These are phyloP conservation scores for Dasysyrphus tricinctus DNA, from an alignment of 2,888 invertebrate species.

Conservation along the genomic window DNA sequence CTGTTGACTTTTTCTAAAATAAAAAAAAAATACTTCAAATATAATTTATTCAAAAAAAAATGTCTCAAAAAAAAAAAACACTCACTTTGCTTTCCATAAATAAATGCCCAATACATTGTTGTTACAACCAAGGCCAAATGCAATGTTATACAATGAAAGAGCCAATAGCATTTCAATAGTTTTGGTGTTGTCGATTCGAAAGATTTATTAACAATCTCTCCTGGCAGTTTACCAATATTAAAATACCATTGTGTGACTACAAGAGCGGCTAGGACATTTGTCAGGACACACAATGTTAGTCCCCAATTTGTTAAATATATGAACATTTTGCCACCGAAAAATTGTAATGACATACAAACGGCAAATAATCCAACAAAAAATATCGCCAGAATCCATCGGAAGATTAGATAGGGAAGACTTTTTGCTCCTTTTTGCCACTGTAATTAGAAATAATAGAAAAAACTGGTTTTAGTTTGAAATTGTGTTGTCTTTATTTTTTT, in stretches of 20 bases:
- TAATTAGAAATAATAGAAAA: constrained; percentile 40
- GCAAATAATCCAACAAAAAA: constrained; percentile 80
- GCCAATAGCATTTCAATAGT: constrained; percentile 87
- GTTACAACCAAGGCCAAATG: constrained; percentile 89
- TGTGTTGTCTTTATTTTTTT: too few species aligned
- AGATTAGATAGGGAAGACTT: constrained; percentile 80
- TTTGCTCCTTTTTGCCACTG: constrained; percentile 82
- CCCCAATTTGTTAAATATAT: constrained; percentile 84
- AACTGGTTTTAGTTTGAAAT: neutral
- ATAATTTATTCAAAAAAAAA: constrained; percentile 2
- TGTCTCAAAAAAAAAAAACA: constrained; percentile 33
- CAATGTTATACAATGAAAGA: constrained; percentile 87
- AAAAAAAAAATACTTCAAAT: constrained; percentile 4
- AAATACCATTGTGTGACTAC: constrained; percentile 81
- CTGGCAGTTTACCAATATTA: constrained; percentile 78
- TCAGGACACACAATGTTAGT: constrained; percentile 79
- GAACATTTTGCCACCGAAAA: constrained; percentile 80
- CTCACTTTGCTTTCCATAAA: constrained; percentile 82
- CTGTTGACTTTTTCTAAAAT: constrained; percentile 85
- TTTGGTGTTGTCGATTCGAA: constrained; percentile 77
- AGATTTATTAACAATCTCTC: constrained; percentile 76
- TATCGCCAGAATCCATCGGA: constrained; percentile 81
- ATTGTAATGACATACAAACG: constrained; percentile 78
- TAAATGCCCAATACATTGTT: constrained; percentile 88
- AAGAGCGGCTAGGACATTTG: constrained; percentile 80